Evolutionary conservation across 92 coral and sea anemone genomes (phyloP), one percentile per base, ranked within the genome.

Genomic region (Heteractis magnifica): DNA sequence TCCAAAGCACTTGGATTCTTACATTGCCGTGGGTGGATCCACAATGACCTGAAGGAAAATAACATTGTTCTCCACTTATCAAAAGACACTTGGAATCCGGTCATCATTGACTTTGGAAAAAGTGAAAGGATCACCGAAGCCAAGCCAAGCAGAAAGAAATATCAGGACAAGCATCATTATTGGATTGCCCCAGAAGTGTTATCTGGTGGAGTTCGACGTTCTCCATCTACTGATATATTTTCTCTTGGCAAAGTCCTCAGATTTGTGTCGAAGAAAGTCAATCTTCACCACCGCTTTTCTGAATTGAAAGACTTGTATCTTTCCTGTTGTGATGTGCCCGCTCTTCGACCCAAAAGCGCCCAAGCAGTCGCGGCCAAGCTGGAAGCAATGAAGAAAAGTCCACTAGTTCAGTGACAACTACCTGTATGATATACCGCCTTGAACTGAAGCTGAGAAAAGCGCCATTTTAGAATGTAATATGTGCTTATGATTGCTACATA

Each of bases 71-170:
- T 82, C 23, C 80, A 82, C 34, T 53, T 74, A 6, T 12, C 52
- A 15, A 5, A 73, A 49, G 26, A 50, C 6, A 53, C 56, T 23
- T 82, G 86, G 80, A 53, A 5, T 3, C 86, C 86, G 10, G 79
- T 82, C 12, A 74, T 82, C 51, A 82, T 82, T 10, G 80, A 82
- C 56, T 83, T 83, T 23, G 79, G 86, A 26, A 83, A 83, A 16
- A 83, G 73, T 48, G 56, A 15, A 0, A 60, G 9, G 20, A 13
- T 7, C 13, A 58, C 8, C 9, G 53, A 51, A 15, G 79, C 78
- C 50, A 21, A 34, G 2, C 50, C 26, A 15, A 23, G 20, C 5
- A 82, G 10, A 19, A 74, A 56, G 23, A 60, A 76, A 2, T 51
- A 76, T 14, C 56, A 52, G 6, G 12, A 9, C 12, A 44, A 81